Evolutionary conservation across 2,113 vertebrate genomes (phyloP), one percentile per base, ranked within the genome.

Genomic region (Fregetta grallaria): DNA sequence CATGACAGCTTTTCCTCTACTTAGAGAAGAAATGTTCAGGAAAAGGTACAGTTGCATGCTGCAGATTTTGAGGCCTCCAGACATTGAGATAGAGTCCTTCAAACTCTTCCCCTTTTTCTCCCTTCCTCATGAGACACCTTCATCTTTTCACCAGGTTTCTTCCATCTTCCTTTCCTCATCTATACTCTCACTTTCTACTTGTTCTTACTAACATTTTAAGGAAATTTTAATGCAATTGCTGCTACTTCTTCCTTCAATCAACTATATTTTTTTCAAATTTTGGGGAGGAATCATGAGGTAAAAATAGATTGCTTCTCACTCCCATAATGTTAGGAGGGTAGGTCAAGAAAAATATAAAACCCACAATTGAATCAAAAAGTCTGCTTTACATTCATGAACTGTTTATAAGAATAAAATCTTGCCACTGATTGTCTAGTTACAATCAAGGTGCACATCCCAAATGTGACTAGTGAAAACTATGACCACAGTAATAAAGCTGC

Each of bases 211-310:
- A 36, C 3, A 84, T 81, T 81, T 73, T 40, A 78, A 89, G 13
- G 10, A 92, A 63, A 42, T 72, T 65, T 86, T 78, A 12, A 34
- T 81, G 30, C 9, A 34, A 47, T 44, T 78, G 36, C 9, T 56
- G 30, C 13, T 78, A 53, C 10, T 18, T 81, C 17, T 68, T 88
- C 25, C 36, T 63, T 45, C 27, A 86, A 27, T 42, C 50, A 86
- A 52, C 11, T 50, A 9, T 9, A 8, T 10, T n/a, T 40, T 53
- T 73, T 85, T 25, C 4, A 16, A 36, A 3, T 18, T 30, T 15
- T 2, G 4, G 14, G 3, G 6, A 2, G 5, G 5, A 59, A 47
- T 23, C 2, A 0, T 23, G 18, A 70, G 9, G 7, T 52, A 36
- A 19, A 49, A 40, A 77, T 23, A 79, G 18, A 67, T 63, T 72